These are phyloP conservation scores for Ceramica pisi DNA, from an alignment of 2,888 invertebrate species.

Conservation along the genomic window DNA sequence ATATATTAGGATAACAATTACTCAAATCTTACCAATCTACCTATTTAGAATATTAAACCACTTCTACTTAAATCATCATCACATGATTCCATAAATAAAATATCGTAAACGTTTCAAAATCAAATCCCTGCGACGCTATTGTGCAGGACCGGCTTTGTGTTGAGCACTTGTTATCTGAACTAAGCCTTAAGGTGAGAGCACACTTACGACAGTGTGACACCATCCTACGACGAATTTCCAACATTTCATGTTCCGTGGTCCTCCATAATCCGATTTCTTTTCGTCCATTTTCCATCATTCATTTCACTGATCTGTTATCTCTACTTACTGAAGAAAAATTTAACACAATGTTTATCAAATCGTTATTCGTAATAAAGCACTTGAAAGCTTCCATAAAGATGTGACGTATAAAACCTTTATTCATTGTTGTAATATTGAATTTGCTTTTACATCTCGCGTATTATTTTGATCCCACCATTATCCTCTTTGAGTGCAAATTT, in stretches of 20 bases:
- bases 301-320: conserved; percentile 8
- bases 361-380: conserved; percentile 1
- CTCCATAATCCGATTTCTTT: conserved; percentile 19
- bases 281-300: conserved; percentile 2
- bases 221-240: neutral
- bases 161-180: conserved; percentile 29
- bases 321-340: neutral
- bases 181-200: conserved; percentile 9
- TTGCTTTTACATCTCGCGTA: conserved; percentile 28
- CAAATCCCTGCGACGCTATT: neutral
- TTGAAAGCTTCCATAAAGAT: conserved; percentile 24
- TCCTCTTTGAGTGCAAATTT: conserved; percentile 43
- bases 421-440: conserved; percentile 33
- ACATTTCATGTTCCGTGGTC: neutral
- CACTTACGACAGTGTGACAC: neutral
- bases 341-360: neutral
- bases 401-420: conserved; percentile 24
- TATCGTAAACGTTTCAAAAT: neutral
- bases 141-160: conserved; percentile 3
- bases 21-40: neutral
- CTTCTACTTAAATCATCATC: neutral
- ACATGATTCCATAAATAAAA: neutral
- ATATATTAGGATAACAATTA: too few relatives aligned
- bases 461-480: conserved; percentile 57
- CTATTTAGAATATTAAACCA: neutral